These are phyloP conservation scores for Eublepharis macularius DNA, from an alignment of 2,113 vertebrate species.

Conservation along the genomic window DNA sequence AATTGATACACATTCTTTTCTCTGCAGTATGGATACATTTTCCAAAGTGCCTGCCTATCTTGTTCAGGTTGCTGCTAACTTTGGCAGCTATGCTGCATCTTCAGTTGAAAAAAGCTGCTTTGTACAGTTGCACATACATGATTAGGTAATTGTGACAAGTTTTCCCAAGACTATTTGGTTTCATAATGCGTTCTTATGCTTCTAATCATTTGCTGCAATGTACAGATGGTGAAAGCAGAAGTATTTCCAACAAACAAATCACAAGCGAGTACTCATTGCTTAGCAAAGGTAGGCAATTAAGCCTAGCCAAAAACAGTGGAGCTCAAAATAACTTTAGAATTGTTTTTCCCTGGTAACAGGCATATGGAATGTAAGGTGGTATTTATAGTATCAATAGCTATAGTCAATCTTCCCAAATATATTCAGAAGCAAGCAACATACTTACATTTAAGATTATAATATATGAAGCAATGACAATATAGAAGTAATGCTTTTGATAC, in stretches of 20 bases:
- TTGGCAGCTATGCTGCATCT: background rate
- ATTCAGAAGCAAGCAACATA: background rate
- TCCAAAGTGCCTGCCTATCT: background rate
- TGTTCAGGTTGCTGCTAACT: background rate
- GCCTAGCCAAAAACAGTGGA: slow-evolving; percentile 10
- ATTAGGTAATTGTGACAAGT: slow-evolving; percentile 8
- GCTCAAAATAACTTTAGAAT: slow-evolving; percentile 14
- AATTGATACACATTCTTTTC: background rate
- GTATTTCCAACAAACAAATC: slow-evolving; percentile 29
- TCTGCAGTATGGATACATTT: background rate
- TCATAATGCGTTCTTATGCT: slow-evolving; percentile 7
- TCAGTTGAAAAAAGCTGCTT: background rate
- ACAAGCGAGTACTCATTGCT: slow-evolving; percentile 11
- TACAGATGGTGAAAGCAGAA: slow-evolving; percentile 18
- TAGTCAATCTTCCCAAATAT: background rate
- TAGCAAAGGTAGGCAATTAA: slow-evolving; percentile 27
- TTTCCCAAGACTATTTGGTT: slow-evolving; percentile 9
- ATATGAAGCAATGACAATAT: background rate
- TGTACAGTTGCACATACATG: background rate
- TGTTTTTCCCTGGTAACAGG: slow-evolving; percentile 2
- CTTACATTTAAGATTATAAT: background rate
- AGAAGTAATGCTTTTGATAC: background rate
- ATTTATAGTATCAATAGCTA: background rate
- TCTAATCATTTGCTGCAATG: slow-evolving; percentile 14
- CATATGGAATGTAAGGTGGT: slow-evolving; percentile 4